A percentile compares a stretch with the other conserved stretches of the same genome.
phyloP scores from a whole-genome alignment of 1,140 invertebrate species.

The Panulirus ornatus region DNA sequence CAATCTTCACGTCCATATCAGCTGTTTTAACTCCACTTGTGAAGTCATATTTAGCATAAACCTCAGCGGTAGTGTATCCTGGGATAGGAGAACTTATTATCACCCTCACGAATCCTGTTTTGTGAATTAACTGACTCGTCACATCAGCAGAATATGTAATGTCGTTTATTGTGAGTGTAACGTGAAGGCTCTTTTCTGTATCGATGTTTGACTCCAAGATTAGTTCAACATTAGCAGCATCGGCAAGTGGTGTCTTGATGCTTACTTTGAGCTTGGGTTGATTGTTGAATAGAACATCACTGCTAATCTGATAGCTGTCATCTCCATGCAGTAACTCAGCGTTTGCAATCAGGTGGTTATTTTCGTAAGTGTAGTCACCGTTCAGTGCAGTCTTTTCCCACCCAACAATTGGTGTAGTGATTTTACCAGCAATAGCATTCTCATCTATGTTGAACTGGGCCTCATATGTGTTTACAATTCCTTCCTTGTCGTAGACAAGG shows the following conservation, averaged over 20 bases:
- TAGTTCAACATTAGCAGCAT: constrained; percentile 27
- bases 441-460: not conserved
- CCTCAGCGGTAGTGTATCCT: constrained; percentile 34
- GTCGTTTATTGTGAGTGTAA: constrained; percentile 27
- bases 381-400: constrained; percentile 39
- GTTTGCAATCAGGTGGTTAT: constrained; percentile 4
- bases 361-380: constrained; percentile 14
- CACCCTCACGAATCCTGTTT: constrained; percentile 29
- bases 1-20: constrained; percentile 33
- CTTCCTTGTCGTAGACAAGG: constrained; percentile 35
- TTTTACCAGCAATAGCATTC: constrained; percentile 11
- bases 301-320: constrained; percentile 36
- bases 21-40: constrained; percentile 36
- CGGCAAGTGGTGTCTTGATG: constrained; percentile 30
- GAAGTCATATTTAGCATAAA: constrained; percentile 42
- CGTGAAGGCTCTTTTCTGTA: not conserved
- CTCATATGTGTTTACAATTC: constrained; percentile 11
- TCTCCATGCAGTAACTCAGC: not conserved
- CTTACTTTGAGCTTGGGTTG: constrained; percentile 40
- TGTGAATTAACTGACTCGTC: not conserved
- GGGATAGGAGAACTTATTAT: constrained; percentile 23
- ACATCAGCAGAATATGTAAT: constrained; percentile 13
- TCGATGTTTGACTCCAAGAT: not conserved
- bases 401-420: constrained; percentile 44
- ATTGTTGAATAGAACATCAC: constrained; percentile 11